Evolutionary conservation across 2,113 vertebrate species (phyloP), one percentile per base, ranked within the genome.

Genomic region (Malurus melanocephalus): DNA sequence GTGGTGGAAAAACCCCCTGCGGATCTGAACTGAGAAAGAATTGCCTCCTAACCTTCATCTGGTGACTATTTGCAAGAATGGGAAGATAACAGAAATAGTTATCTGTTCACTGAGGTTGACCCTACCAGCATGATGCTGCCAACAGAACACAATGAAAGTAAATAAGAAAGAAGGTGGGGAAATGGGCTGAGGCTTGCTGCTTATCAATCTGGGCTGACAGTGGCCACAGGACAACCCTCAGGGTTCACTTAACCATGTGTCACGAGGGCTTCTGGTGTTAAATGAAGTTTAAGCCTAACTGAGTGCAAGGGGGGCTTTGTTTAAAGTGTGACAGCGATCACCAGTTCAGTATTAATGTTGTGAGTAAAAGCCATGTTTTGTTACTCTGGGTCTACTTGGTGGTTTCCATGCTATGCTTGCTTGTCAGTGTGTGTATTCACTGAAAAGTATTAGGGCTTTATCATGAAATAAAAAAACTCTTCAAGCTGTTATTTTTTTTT

Each of bases 381-480:
- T 96, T 96, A 96, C 94, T 96, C 95, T 96, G 93, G 92, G 92
- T 96, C 92, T 94, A 95, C 88, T 28, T 88, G 92, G 83, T 89
- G 46, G 26, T 55, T 74, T 93, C 51, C 73, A 32, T 49, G 65
- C 43, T 86, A 48, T 27, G 14, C 22, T 59, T 69, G 71, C 35
- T 90, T 87, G 32, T 62, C 88, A 72, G 49, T 7, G 35, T 67
- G 24, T 23, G 26, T 35, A 65, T 72, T 80, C 78, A 81, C 42
- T 32, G 16, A 38, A 67, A 51, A 27, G 61, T 80, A 56, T 32
- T 45, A 46, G 20, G 42, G 52, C n/a, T 91, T 89, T 30, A 55
- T 48, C 27, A 75, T 78, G 35, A 81, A 81, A 51, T 32, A 43
- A 61, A 83, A 91, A 38, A 13, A 48, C 43, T 78, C 32, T 73